Evolutionary conservation across 2,888 invertebrate species (phyloP), one percentile per base, ranked within the genome.

Genomic region (Acleris literana): DNA sequence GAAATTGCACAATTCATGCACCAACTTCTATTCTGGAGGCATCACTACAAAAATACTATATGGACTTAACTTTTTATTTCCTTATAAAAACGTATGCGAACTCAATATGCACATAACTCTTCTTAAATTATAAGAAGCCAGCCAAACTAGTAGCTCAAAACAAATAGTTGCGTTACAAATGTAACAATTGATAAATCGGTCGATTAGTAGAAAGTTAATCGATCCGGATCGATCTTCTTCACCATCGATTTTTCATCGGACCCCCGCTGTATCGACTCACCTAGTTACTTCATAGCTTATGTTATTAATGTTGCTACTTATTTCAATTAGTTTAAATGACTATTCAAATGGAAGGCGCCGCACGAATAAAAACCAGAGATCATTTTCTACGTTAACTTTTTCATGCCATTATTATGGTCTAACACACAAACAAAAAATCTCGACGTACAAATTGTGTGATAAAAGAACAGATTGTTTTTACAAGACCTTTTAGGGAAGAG

Each of bases 181-280:
- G 66, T 65, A 65, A 60, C 43, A 29, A 66, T 66, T 66, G 66
- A 66, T 66, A 62, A 66, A 66, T 66, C 33, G 62, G 57, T 66
- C 66, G 61, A 57, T 66, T 66, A 61, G 57, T 61, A 66, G 66
- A 66, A 66, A 66, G 66, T 62, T 66, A 57, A 62, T 62, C 62
- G 62, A 66, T 59, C 57, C 48, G 46, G 43, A 66, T 66, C 61
- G 62, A 62, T 66, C 61, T 51, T 61, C 60, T 61, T 65, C 22
- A 61, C 60, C 33, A 33, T 57, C 61, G 52, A 66, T 66, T 66
- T 61, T 65, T 65, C 61, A 57, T 46, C 39, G 46, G 49, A 62
- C 57, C 48, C 65, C 66, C 48, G 61, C 52, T 33, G 61, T 3
- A 43, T 20, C 29, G 56, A 33, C 61, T 66, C 62, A 66, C 65